A percentile compares a stretch with the other conserved stretches of the same genome.
These are phyloP conservation scores for Esox niger DNA, from an alignment of 2,113 vertebrate species.

Conservation along the genomic window DNA sequence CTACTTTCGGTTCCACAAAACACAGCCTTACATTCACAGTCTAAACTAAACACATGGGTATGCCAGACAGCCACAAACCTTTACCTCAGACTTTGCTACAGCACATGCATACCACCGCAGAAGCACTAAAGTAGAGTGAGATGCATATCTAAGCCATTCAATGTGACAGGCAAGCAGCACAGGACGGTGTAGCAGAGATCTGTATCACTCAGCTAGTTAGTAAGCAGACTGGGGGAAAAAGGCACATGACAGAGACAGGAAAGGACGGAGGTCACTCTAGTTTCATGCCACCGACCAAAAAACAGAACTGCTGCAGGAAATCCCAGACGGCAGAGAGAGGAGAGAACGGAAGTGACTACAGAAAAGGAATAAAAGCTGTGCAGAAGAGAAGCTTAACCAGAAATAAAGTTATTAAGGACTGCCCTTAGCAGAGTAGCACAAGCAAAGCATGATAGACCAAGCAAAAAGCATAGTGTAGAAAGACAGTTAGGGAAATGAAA, in stretches of 20 bases:
- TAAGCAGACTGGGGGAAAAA: not conserved
- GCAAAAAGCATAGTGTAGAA: not conserved
- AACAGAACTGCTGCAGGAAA: constrained; percentile 97
- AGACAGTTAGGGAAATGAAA: not conserved
- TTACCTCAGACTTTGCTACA: too few relatives aligned
- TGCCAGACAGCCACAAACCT: too few relatives aligned
- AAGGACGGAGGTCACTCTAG: constrained; percentile 70
- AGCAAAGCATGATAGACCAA: not conserved
- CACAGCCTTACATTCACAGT: too few relatives aligned
- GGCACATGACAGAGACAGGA: not conserved
- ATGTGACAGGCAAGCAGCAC: not conserved
- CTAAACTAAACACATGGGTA: too few relatives aligned
- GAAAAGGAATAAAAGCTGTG: constrained; percentile 76
- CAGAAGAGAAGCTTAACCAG: constrained; percentile 54
- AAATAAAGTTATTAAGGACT: not conserved
- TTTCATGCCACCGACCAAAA: constrained; percentile 97
- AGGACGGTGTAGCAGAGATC: not conserved
- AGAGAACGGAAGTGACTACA: constrained; percentile 35
- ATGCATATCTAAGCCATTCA: not conserved
- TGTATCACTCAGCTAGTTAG: not conserved
- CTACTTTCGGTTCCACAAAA: too few relatives aligned
- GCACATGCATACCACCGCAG: not conserved
- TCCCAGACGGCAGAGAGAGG: constrained; percentile 82
- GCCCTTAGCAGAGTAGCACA: not conserved
- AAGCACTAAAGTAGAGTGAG: not conserved